Evolutionary conservation across 2,888 invertebrate species (phyloP).

Genomic region (Trachelus tabidus): DNA sequence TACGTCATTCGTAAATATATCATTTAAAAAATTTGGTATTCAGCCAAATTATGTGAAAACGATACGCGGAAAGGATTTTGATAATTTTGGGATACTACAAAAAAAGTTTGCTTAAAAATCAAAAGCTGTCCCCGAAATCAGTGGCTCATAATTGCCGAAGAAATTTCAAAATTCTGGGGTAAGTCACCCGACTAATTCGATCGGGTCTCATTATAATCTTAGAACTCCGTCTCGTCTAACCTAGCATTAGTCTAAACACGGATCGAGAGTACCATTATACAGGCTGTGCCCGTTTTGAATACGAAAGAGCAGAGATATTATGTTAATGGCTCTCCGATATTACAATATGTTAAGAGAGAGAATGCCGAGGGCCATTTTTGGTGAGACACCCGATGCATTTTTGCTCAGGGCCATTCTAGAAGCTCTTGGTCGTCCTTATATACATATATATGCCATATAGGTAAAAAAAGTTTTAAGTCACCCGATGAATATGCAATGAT

Average conservation of each 20-base stretch:
- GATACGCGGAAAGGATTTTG: background rate
- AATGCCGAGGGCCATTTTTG: slow-evolving; percentile 31
- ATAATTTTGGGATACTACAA: slow-evolving; percentile 7
- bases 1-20: background rate
- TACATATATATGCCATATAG: slow-evolving; percentile 6
- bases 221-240: slow-evolving; percentile 46
- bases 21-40: background rate
- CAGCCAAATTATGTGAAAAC: background rate
- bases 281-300: slow-evolving; percentile 53
- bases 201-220: slow-evolving; percentile 59
- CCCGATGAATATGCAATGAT: slow-evolving; percentile 1
- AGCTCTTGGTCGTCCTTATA: background rate
- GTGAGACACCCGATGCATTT: slow-evolving; percentile 21
- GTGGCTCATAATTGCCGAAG: background rate
- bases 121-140: slow-evolving; percentile 17
- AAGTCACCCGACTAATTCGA: slow-evolving; percentile 54
- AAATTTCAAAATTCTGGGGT: slow-evolving; percentile 27
- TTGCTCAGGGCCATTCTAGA: background rate
- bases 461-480: slow-evolving; percentile 14
- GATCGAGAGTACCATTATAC: slow-evolving; percentile 59
- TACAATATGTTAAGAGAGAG: slow-evolving; percentile 42
- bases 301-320: slow-evolving; percentile 61
- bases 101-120: slow-evolving; percentile 15
- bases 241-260: slow-evolving; percentile 61
- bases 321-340: slow-evolving; percentile 56